phyloP scores from a whole-genome alignment of 2,888 invertebrate genomes.

The Cephus pulcher region DNA sequence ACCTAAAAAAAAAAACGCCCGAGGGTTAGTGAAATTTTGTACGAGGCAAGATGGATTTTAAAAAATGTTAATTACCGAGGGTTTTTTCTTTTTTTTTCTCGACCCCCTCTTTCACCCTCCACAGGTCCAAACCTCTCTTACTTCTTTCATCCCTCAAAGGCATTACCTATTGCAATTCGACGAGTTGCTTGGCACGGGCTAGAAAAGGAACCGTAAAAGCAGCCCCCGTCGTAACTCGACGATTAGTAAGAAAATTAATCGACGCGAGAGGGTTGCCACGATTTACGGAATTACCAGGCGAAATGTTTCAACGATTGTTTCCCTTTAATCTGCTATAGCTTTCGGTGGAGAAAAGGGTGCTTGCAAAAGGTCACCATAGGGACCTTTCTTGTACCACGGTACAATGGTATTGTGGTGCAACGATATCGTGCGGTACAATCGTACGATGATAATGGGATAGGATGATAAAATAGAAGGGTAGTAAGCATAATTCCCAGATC shows the following conservation, averaged over 20 bases:
- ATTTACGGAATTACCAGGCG: not conserved
- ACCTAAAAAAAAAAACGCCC: not conserved
- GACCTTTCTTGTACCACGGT: not conserved
- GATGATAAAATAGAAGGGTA: not conserved
- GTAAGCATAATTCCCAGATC: not conserved
- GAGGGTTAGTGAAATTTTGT: not conserved
- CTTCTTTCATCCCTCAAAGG: not conserved
- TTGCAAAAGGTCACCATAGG: not conserved
- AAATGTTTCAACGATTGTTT: not conserved
- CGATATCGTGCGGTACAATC: not conserved
- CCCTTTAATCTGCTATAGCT: not conserved
- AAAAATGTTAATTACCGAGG: not conserved
- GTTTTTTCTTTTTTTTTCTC: not conserved
- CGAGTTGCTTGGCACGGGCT: not conserved
- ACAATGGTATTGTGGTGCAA: not conserved
- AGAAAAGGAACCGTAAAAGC: not conserved
- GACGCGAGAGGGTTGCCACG: not conserved
- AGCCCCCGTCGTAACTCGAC: not conserved
- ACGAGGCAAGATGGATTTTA: not conserved
- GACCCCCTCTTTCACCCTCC: not conserved
- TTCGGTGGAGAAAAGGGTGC: not conserved
- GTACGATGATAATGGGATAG: not conserved
- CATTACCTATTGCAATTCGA: not conserved
- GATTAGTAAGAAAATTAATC: not conserved
- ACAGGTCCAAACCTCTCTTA: not conserved